Evolutionary conservation across 2,113 vertebrate species (phyloP).

Genomic region (Brachyistius frenatus): DNA sequence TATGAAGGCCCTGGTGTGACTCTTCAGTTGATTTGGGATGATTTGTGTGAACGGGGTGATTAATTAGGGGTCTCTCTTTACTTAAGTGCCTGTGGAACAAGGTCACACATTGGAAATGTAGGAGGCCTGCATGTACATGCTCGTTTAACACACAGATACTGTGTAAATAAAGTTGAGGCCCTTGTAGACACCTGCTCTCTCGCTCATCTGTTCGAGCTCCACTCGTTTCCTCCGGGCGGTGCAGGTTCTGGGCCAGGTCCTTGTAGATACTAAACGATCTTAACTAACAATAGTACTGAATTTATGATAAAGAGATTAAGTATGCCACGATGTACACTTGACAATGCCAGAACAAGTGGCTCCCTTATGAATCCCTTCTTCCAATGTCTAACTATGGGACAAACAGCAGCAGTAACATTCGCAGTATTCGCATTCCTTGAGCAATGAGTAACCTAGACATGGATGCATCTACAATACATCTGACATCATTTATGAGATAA

Average conservation of each 20-base stretch:
- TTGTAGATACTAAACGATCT: background rate
- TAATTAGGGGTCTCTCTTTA: conserved; percentile 22
- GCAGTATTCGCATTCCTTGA: background rate
- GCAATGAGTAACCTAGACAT: background rate
- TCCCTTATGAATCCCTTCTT: background rate
- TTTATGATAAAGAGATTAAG: conserved; percentile 12
- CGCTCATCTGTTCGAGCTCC: background rate
- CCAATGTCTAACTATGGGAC: conserved; percentile 17
- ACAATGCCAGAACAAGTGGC: background rate
- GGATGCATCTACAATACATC: background rate
- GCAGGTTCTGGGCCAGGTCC: background rate
- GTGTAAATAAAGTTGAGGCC: background rate
- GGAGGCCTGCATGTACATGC: background rate
- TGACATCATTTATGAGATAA: too few species aligned
- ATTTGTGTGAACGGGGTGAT: conserved; percentile 26
- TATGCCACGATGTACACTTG: background rate
- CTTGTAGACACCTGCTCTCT: background rate
- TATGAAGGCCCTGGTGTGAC: conserved; percentile 3
- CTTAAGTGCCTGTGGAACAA: conserved; percentile 13
- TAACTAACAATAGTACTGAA: background rate
- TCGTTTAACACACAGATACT: conserved; percentile 8
- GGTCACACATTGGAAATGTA: conserved; percentile 7
- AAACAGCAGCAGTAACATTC: conserved; percentile 4
- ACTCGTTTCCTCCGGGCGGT: background rate
- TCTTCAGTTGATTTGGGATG: conserved; percentile 25